phyloP scores from a whole-genome alignment of 2,888 invertebrate species.

The Philhelius pedissequus region DNA sequence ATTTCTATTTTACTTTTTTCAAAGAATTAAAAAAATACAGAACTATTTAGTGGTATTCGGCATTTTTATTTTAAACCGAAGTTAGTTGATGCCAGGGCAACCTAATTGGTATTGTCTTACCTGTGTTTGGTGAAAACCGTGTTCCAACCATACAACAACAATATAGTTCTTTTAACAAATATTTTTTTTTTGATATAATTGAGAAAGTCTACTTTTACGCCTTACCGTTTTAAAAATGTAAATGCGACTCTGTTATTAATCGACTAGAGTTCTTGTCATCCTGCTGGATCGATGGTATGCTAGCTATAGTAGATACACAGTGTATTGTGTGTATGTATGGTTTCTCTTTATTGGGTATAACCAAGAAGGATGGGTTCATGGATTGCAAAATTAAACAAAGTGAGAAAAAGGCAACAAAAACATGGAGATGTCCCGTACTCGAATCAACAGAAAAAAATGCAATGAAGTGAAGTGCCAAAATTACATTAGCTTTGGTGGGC shows the following conservation, averaged over 20 bases:
- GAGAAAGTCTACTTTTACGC: neutral
- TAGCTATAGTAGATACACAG: constrained; percentile 3
- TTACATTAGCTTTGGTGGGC: constrained; percentile 36
- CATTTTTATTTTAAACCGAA: too few relatives aligned
- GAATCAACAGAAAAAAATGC: constrained; percentile 26
- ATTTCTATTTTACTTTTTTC: too few relatives aligned
- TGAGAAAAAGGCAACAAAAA: constrained; percentile 11
- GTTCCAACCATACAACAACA: too few relatives aligned
- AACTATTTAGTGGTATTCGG: too few relatives aligned
- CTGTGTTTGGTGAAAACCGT: too few relatives aligned
- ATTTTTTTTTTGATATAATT: too few relatives aligned
- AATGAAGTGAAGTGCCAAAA: constrained; percentile 57
- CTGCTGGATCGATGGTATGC: neutral
- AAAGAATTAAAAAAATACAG: too few relatives aligned
- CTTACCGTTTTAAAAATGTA: neutral
- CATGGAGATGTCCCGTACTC: constrained; percentile 9
- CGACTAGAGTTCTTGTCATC: constrained; percentile 23
- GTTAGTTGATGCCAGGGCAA: too few relatives aligned
- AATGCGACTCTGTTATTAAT: constrained; percentile 7
- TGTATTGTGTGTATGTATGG: constrained; percentile 28
- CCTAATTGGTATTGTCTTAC: too few relatives aligned
- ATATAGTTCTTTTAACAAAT: too few relatives aligned
- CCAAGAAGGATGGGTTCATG: constrained; percentile 54
- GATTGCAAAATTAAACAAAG: constrained; percentile 45
- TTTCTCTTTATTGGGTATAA: constrained; percentile 51